Conservation (phyloP, 2,888 invertebrate genomes). For the Arctia plantaginis region DNA sequence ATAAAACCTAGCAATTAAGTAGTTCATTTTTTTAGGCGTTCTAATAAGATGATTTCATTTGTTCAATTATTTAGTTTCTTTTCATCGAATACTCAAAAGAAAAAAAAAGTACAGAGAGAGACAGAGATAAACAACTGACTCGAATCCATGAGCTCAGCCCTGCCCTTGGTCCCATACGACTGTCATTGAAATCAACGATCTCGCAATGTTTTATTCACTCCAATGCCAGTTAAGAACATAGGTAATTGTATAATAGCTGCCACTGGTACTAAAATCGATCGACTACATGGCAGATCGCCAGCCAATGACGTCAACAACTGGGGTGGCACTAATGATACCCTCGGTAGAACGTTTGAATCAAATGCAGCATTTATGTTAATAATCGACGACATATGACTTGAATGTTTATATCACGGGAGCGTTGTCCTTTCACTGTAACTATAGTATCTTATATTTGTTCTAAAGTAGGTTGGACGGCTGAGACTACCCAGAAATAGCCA, state of each 20-base stretch:
- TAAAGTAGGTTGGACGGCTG: neutral
- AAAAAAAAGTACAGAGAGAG: no score
- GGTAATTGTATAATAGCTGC: neutral
- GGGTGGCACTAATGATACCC: slow-evolving; percentile 5
- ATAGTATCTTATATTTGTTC: neutral
- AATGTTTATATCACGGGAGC: neutral
- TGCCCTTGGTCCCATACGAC: neutral
- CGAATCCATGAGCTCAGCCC: no score
- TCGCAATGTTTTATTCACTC: slow-evolving; percentile 9
- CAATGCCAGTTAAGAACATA: neutral
- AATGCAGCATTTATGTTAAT: neutral
- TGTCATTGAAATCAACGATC: slow-evolving; percentile 11
- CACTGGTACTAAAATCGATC: slow-evolving; percentile 8
- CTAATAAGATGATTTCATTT: no score
- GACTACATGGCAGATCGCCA: slow-evolving; percentile 4
- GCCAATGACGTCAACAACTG: slow-evolving; percentile 1
- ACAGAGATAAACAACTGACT: no score
- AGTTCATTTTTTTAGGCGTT: no score
- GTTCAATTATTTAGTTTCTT: no score
- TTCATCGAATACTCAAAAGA: no score
- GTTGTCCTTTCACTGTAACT: neutral
- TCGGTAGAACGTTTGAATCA: slow-evolving; percentile 4
- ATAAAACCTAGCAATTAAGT: no score
- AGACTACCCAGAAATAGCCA: no score
- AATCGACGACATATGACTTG: neutral